Base-by-base conservation (phyloP, 1,140 invertebrate species). In the Cataglyphis hispanica region DNA sequence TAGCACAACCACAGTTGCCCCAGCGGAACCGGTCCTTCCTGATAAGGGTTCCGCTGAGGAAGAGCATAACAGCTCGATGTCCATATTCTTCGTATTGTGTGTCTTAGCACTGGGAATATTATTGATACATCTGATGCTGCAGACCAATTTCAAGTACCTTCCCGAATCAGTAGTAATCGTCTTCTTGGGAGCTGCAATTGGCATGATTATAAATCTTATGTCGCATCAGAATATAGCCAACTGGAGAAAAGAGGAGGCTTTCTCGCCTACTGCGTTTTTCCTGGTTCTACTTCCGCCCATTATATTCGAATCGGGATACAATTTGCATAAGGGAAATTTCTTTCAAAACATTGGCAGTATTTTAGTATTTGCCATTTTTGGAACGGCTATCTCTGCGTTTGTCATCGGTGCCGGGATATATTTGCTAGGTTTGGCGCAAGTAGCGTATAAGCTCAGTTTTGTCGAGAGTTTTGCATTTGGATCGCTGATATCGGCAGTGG, bases 391-490 rank as follows among this genome's bases (percentile, higher is more conserved):
- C 89, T 99, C 98, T 25, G 99, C 99, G 16, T 97, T 99, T 91
- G 97, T 98, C 16, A 98, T 99, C 90, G 99, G 99, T 58, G 98
- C 98, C 84, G 99, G 99, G 16, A 97, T 99, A 84, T 99, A 99
- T 94, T 95, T 99, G 8, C 94, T 99, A 25, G 99, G 99, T 43
- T 94, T 99, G 80, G 98, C 98, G 8, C 96, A 98, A 91, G 97
- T 98, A 56, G 99, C 98, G 0, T 99, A 99, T 94, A 97, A 97
- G 92, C 95, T 99, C 40, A 98, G 97, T 94, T 98, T 99, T 94
- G 97, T 99, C 1, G 99, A 99, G 95, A 99, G 98, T 87, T 99
- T 99, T 96, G 99, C 99, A 0, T 99, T 99, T 96, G 99, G 99
- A 5, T 99, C 99, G 2, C 94, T 99, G 43, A 99, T 99, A 93